Conservation (phyloP, 1,140 invertebrate genomes). For the Sminthurinus signatus region DNA sequence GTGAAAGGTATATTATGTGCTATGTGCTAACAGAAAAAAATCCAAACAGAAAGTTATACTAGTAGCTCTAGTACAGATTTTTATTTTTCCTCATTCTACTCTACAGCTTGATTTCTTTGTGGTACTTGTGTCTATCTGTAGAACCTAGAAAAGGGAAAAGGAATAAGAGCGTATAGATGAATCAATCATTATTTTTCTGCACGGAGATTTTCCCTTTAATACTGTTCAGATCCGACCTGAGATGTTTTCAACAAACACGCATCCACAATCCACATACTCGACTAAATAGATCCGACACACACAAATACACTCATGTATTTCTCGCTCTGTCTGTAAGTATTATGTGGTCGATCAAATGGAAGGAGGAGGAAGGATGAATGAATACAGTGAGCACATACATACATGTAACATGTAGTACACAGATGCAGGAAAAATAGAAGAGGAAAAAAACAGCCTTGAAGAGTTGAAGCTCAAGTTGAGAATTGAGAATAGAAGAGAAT, state of each 20-base stretch:
- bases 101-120: not conserved
- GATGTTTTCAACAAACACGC: too few relatives aligned
- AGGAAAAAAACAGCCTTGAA: not conserved
- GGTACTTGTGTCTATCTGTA: not conserved
- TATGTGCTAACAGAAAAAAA: not conserved
- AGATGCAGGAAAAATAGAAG: too few relatives aligned
- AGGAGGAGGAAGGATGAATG: not conserved
- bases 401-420: too few relatives aligned
- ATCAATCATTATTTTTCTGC: not conserved
- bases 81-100: not conserved
- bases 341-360: not conserved
- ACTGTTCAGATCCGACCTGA: too few relatives aligned
- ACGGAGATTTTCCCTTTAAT: constrained; percentile 1
- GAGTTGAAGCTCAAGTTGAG: not conserved
- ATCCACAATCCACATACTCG: not conserved
- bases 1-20: not conserved
- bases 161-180: not conserved
- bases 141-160: not conserved
- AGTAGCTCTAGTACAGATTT: not conserved
- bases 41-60: not conserved
- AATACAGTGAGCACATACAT: not conserved
- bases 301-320: not conserved
- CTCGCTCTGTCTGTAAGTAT: not conserved
- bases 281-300: not conserved
- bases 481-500: not conserved